phyloP scores from a whole-genome alignment of 2,797 vertebrate genomes.

The Falco naumanni region DNA sequence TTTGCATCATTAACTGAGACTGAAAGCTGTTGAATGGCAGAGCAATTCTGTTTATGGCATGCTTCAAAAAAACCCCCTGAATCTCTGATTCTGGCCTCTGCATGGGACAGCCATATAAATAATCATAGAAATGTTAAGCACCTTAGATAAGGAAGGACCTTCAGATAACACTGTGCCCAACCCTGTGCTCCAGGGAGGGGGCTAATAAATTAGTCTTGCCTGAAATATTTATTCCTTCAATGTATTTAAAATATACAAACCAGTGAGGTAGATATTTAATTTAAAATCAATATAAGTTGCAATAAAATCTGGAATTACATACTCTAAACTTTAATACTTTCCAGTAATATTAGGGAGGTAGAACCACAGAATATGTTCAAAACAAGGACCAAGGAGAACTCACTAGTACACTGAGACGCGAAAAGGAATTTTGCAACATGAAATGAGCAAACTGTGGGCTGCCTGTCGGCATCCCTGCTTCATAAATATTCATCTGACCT shows the following conservation, averaged over 20 bases:
- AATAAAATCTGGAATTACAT: neutral
- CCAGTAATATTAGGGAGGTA: neutral
- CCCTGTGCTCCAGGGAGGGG: neutral
- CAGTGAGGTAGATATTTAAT: neutral
- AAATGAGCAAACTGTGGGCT: neutral
- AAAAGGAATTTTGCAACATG: neutral
- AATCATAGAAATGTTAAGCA: neutral
- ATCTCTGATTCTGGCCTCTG: neutral
- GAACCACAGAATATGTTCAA: neutral
- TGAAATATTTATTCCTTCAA: neutral
- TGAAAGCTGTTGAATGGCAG: neutral
- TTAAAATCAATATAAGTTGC: neutral
- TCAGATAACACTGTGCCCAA: neutral
- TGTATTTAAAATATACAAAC: neutral
- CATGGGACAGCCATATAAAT: neutral
- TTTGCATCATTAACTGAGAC: neutral
- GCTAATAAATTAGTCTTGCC: neutral
- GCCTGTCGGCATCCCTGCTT: neutral
- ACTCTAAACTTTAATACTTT: neutral
- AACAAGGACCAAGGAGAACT: neutral
- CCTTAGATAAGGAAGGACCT: neutral
- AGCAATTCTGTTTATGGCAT: neutral
- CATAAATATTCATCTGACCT: slow-evolving; percentile 45
- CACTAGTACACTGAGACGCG: neutral
- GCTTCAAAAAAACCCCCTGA: neutral